A percentile compares a stretch with the other conserved stretches of the same genome.
These are phyloP conservation scores for Pegoplata infirma DNA, from an alignment of 2,888 invertebrate genomes.

Conservation along the genomic window DNA sequence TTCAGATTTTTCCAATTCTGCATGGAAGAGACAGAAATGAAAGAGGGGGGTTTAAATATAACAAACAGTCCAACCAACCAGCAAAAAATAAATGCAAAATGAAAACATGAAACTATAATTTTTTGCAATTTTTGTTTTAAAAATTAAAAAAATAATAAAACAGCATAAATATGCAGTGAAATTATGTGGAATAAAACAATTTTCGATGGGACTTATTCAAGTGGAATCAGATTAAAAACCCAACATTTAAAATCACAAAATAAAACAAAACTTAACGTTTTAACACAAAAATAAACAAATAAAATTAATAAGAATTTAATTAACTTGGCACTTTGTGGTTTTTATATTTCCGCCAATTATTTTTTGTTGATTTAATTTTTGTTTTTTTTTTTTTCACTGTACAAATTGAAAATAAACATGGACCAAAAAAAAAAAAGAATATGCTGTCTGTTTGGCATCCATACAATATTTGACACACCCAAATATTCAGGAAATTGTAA, in stretches of 20 bases:
- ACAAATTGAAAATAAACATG: slow-evolving; percentile 43
- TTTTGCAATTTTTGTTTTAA: slow-evolving; percentile 3
- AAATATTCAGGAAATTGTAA: slow-evolving; percentile 39
- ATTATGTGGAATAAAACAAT: slow-evolving; percentile 55
- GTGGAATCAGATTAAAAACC: slow-evolving; percentile 51
- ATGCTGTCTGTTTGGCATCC: slow-evolving; percentile 32
- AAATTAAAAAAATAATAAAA: not conserved
- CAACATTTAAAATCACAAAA: slow-evolving; percentile 18
- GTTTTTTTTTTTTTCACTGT: no score
- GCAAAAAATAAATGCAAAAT: slow-evolving; percentile 18
- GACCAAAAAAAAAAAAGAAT: slow-evolving; percentile 8
- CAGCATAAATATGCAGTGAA: slow-evolving; percentile 35
- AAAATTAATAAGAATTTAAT: slow-evolving; percentile 60
- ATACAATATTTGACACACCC: slow-evolving; percentile 37
- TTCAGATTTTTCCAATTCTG: slow-evolving; percentile 83
- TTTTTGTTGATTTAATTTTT: slow-evolving; percentile 1
- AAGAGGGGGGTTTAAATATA: slow-evolving; percentile 4
- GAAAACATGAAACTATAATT: slow-evolving; percentile 12
- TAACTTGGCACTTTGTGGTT: slow-evolving; percentile 58
- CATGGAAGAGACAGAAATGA: slow-evolving; percentile 67
- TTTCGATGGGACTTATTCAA: slow-evolving; percentile 37
- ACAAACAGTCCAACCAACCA: slow-evolving; percentile 8
- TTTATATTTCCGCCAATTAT: slow-evolving; percentile 32
- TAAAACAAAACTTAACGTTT: not conserved
- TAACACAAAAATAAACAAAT: slow-evolving; percentile 23